Percentiles rank a stretch among this genome's conserved stretches.
Evolutionary conservation across 2,888 invertebrate genomes (phyloP).

Genomic region (Melinaea menophilus): DNA sequence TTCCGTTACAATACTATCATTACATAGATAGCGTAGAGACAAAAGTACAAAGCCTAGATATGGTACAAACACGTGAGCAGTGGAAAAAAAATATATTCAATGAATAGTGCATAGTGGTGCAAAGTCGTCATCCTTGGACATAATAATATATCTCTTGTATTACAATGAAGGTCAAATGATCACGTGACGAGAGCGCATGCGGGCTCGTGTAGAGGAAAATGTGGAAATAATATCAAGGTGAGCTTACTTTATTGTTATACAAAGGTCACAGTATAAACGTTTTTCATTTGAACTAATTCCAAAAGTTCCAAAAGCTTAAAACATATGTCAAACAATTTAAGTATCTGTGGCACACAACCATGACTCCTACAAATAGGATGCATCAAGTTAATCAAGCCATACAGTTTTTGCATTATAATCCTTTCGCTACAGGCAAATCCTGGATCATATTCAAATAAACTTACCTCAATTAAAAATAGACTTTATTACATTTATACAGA

Average conservation of each 20-base stretch:
- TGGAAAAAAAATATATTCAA: slow-evolving; percentile 13
- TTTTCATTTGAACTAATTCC: too few relatives aligned
- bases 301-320: too few relatives aligned
- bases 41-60: slow-evolving; percentile 8
- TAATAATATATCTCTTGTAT: slow-evolving; percentile 42
- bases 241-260: neutral
- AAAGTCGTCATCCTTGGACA: slow-evolving; percentile 37
- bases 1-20: too few relatives aligned
- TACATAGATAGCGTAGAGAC: too few relatives aligned
- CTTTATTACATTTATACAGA: neutral
- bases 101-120: slow-evolving; percentile 34
- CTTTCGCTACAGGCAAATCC: slow-evolving; percentile 24
- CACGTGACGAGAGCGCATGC: slow-evolving; percentile 44
- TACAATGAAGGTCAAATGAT: slow-evolving; percentile 50
- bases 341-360: neutral
- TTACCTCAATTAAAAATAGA: neutral
- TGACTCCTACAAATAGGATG: slow-evolving; percentile 7
- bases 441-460: slow-evolving; percentile 8
- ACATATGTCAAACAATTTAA: too few relatives aligned
- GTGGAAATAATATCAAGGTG: slow-evolving; percentile 24
- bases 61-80: slow-evolving; percentile 19
- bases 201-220: slow-evolving; percentile 40
- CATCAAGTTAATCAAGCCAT: slow-evolving; percentile 23
- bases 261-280: too few relatives aligned
- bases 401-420: slow-evolving; percentile 28